Evolutionary conservation across 2,113 vertebrate genomes (phyloP), one percentile per base, ranked within the genome.

Genomic region (Tragulus kanchil): DNA sequence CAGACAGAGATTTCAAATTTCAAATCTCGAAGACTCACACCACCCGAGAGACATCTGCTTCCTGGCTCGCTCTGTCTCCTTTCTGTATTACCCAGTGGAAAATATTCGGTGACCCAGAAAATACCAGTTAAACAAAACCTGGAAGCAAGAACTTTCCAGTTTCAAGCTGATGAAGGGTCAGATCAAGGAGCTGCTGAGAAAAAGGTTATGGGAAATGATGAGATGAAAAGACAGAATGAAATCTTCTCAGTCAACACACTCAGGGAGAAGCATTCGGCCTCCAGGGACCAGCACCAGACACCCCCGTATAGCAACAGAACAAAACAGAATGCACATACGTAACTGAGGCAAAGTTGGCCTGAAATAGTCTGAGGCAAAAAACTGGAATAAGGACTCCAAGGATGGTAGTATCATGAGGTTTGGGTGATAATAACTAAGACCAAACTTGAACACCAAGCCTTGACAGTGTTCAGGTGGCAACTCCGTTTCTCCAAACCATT

Each of bases 1-100:
- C 97, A 96, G 82, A 83, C 45, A 89, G 84, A 94, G 45, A 94
- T 96, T 94, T 97, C 85, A 83, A 90, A 97, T 95, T 95, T 90
- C 42, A 77, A 4, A 67, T 94, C 95, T 95, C 64, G 77, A 90
- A 97, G 81, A 95, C 36, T 59, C 77, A 97, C 31, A 90, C 97
- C 83, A 97, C 82, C 95, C 95, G 50, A 94, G 67, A 96, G 65
- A 93, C 95, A 97, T 97, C 97, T 97, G 97, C 90, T 95, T 96
- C 92, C 96, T 96, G 88, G 31, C 31, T 95, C 75, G 16, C 71
- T 93, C 71, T 62, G 28, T 88, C 92, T 97, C 61, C n/a, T 90
- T 95, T 95, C 42, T n/a, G 42, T 89, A 64, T 91, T 91, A 84
- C n/a, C 59, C 85, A 64, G 62, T 45, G 85, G 88, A 95, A 96